Evolutionary conservation across 2,113 vertebrate genomes (phyloP).

Genomic region (Engystomops pustulosus): DNA sequence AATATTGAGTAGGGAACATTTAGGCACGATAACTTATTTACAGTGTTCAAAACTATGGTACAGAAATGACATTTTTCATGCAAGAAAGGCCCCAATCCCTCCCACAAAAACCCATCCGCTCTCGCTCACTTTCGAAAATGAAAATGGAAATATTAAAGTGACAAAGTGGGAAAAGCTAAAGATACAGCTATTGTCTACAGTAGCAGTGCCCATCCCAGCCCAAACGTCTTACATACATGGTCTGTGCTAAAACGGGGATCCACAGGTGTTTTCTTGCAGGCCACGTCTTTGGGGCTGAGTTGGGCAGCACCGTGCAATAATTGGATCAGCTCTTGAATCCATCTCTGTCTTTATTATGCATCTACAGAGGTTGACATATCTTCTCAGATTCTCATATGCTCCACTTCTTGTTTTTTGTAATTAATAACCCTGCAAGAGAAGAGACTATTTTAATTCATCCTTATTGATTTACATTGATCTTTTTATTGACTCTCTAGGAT

Average conservation of each 20-base stretch:
- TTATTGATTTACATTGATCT: background rate
- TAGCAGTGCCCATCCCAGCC: background rate
- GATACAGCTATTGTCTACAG: background rate
- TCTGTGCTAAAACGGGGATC: background rate
- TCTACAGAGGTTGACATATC: background rate
- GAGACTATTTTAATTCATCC: background rate
- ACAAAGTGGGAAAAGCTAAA: background rate
- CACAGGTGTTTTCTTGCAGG: background rate
- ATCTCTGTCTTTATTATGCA: no score
- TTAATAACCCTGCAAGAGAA: slow-evolving; percentile 6
- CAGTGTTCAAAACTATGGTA: background rate
- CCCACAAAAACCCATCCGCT: no score
- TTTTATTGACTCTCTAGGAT: background rate
- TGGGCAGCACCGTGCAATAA: background rate
- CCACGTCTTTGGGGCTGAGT: background rate
- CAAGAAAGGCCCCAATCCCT: no score
- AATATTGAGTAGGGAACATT: background rate
- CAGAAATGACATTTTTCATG: no score
- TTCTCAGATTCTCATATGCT: background rate
- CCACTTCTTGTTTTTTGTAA: slow-evolving; percentile 35
- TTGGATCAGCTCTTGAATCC: no score
- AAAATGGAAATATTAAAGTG: background rate
- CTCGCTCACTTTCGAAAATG: background rate
- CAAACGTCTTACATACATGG: background rate
- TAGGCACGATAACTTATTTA: background rate